phyloP scores from a whole-genome alignment of 2,888 invertebrate genomes.

The Melipona bicolor region DNA sequence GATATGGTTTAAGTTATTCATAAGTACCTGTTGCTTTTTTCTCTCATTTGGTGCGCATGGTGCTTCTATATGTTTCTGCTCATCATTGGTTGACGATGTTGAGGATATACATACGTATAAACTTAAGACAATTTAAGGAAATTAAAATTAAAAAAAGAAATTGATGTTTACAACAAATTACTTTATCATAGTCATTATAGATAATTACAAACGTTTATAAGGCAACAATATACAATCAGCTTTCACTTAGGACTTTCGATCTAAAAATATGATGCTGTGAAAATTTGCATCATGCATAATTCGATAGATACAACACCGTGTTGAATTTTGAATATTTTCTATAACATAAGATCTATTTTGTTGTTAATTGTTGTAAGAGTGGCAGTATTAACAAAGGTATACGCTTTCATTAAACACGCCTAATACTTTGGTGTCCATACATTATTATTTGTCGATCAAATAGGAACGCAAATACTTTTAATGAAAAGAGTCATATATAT shows the following conservation, averaged over 20 bases:
- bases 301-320: constrained; percentile 1
- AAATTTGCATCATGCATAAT: constrained; percentile 20
- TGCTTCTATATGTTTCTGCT: neutral
- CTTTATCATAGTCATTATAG: constrained; percentile 56
- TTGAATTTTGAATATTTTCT: constrained; percentile 20
- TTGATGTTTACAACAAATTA: constrained; percentile 54
- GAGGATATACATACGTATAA: neutral
- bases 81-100: neutral
- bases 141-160: neutral
- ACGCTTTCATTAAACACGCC: neutral
- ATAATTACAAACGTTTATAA: constrained; percentile 55
- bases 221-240: constrained; percentile 59
- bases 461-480: constrained; percentile 2
- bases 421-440: neutral
- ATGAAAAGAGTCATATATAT: neutral
- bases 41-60: neutral
- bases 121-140: constrained; percentile 2
- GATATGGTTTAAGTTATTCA: neutral
- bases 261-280: constrained; percentile 26
- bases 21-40: neutral
- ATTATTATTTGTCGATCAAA: neutral
- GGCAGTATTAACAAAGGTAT: constrained; percentile 10
- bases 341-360: neutral
- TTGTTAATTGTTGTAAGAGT: neutral
- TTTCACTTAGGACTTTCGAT: constrained; percentile 16